A percentile compares a stretch with the other conserved stretches of the same genome.
Conservation (phyloP, 2,113 vertebrate species). For the Pelobates fuscus region DNA sequence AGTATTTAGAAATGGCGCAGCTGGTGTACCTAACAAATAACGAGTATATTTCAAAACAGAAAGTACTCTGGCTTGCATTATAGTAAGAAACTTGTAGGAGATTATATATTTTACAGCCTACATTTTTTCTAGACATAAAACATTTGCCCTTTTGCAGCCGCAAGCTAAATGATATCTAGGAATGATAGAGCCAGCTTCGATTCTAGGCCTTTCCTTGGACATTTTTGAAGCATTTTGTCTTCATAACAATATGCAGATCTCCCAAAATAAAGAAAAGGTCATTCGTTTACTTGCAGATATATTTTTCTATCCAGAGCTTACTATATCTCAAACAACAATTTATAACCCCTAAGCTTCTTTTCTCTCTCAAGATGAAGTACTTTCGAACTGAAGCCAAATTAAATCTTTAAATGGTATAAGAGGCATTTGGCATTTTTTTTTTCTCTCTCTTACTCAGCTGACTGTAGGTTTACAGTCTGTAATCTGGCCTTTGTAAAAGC, state of each 20-base stretch:
- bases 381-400: conserved; percentile 62
- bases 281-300: conserved; percentile 64
- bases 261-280: conserved; percentile 59
- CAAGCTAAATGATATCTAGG: conserved; percentile 51
- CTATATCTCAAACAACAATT: conserved; percentile 61
- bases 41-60: conserved; percentile 7
- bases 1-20: no score
- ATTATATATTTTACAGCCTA: conserved; percentile 14
- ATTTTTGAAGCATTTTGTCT: conserved; percentile 58
- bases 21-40: no score
- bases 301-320: conserved; percentile 61
- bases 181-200: conserved; percentile 49
- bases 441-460: conserved; percentile 75
- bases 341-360: conserved; percentile 62
- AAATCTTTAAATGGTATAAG: conserved; percentile 71
- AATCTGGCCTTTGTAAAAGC: conserved; percentile 86
- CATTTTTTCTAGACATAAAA: conserved; percentile 21
- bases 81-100: background rate
- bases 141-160: conserved; percentile 55
- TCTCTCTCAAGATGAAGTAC: conserved; percentile 60
- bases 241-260: conserved; percentile 62
- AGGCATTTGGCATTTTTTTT: conserved; percentile 60
- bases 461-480: conserved; percentile 91
- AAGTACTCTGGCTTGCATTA: conserved; percentile 1
- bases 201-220: conserved; percentile 53